Base-by-base conservation (phyloP, 2,113 vertebrate species). In the Sakesphorus luctuosus region DNA sequence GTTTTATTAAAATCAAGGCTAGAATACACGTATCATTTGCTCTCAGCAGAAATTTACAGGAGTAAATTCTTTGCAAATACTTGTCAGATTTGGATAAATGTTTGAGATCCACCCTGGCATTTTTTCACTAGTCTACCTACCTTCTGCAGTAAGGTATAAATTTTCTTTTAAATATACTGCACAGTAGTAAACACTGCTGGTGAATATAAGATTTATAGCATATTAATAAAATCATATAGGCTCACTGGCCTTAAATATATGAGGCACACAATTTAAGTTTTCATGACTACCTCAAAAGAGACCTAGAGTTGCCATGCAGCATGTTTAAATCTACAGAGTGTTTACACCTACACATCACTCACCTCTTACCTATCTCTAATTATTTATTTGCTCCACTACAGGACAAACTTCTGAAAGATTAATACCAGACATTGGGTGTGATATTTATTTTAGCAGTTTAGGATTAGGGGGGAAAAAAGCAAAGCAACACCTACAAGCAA, bases 151-250 rank as follows among this genome's bases (percentile, higher is more conserved):
- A 16, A 89, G 66, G 82, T 53, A 84, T 97, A 96, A 96, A 97
- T 97, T 96, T 93, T 87, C 83, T 93, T 96, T 87, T 83, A 87
- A 96, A 97, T 96, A 96, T 97, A 96, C 50, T 96, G 94, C 94
- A 95, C 80, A 82, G 95, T 19, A 96, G 96, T 96, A 97, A 97
- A 97, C 94, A 94, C 55, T 3, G 29, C 82, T 94, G 2, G 11
- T 86, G 95, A 94, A 96, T 90, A n/a, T 87, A 93, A 91, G 96
- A 97, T 97, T 97, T 97, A 97, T n/a, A 94, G 84, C 76, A 95
- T 59, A 80, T 96, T 97, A 97, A 97, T 96, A 96, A 97, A 97
- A 97, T 94, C 94, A 97, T 97, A 95, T 74, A 96, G 79, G 84
- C 84, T 92, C 90, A 80, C 95, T 87, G 93, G 94, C 76, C 86